phyloP scores from a whole-genome alignment of 2,113 vertebrate genomes.

The Syngnathus scovelli region DNA sequence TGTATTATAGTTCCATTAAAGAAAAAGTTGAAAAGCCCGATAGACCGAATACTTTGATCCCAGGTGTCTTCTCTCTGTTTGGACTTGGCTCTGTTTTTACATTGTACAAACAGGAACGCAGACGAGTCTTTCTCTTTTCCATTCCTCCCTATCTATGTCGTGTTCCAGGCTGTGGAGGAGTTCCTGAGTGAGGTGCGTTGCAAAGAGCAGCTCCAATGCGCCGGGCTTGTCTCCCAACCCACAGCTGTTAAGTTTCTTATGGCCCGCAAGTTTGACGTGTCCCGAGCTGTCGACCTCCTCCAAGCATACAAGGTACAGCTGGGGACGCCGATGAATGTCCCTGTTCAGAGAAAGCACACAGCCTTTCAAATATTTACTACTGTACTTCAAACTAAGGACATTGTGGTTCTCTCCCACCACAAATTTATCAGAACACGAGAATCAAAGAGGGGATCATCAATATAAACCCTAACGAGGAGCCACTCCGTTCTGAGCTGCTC shows the following conservation, averaged over 20 bases:
- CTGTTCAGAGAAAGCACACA: neutral
- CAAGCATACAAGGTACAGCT: conserved; percentile 76
- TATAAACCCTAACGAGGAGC: conserved; percentile 76
- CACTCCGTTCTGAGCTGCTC: conserved; percentile 72
- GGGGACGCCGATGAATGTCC: neutral
- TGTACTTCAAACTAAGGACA: neutral
- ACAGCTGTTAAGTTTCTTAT: conserved; percentile 80
- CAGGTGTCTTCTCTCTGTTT: neutral
- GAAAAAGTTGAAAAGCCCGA: neutral
- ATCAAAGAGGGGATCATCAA: conserved; percentile 77
- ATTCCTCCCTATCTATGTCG: neutral
- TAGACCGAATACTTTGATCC: neutral
- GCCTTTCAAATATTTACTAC: neutral
- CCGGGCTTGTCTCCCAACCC: conserved; percentile 72
- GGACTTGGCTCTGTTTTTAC: neutral
- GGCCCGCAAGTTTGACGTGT: conserved; percentile 80
- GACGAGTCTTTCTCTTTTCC: neutral
- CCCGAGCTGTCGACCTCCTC: conserved; percentile 76
- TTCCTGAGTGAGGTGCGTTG: conserved; percentile 73
- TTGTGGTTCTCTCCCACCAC: neutral
- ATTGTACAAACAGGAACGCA: neutral
- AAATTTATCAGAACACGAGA: conserved; percentile 68
- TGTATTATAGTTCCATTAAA: neutral
- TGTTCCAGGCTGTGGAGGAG: conserved; percentile 72
- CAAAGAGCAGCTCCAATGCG: conserved; percentile 71